Base-by-base conservation (phyloP, 1,140 invertebrate genomes). In the Sitobion miscanthi region DNA sequence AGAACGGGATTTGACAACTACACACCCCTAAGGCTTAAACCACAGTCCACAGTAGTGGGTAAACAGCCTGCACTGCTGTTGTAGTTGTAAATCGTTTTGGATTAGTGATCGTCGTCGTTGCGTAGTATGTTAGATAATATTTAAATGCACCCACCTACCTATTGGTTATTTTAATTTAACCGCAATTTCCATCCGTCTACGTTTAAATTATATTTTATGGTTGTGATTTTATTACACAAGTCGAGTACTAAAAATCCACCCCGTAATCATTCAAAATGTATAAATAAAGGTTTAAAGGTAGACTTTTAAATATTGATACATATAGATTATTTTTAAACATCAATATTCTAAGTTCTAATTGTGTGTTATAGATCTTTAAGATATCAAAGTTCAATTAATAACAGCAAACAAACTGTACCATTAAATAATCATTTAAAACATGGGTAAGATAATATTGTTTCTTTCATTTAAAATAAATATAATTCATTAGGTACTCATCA, bases 341-440 rank as follows among this genome's bases (percentile, higher is more conserved):
- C 2, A 25, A 25, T 85, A 30, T 88, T 49, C 14, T 38, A 35
- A 54, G 14, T 88, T 49, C 5, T 38, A 35, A 54, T 35, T 57
- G 49, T 82, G 38, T 83, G n/a, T 93, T 93, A 57, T 62, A 93
- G 91, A 42, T 85, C 91, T 54, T 35, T 38, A 35, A 85, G 82
- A 42, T 54, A 83, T 54, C 91, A 93, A 85, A 85, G 42, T 85
- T 57, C 91, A 25, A 38, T 54, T 30, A 6, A 54, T 54, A 93
- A 85, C 77, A 25, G 25, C 77, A 93, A 93, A 93, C 77, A 93
- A 21, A 93, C 42, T 23, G 35, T 30, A 11, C 8, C 49, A 35
- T 45, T 30, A 30, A 93, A 85, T 54, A 93, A 82, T 49, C 69
- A 93, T 85, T 57, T 85, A 49, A 93, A 93, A 85, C 82, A 85